Evolutionary conservation across 2,797 vertebrate genomes (phyloP).

Genomic region (Esox masquinongy): DNA sequence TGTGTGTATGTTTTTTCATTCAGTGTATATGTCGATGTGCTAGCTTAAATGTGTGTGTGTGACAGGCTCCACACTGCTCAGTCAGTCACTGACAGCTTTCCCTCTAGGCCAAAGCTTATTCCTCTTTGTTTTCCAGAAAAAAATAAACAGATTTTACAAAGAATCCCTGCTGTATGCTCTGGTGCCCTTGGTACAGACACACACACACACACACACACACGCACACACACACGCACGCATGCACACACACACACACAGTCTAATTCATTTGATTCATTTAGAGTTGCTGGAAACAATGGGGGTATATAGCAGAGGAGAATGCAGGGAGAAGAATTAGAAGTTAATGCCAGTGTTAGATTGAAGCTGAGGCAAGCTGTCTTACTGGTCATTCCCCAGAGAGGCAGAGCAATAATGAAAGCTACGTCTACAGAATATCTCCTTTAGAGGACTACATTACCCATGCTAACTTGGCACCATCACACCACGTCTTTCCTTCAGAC

Average conservation of each 20-base stretch:
- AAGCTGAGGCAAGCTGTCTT: not conserved
- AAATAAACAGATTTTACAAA: not conserved
- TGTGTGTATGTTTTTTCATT: not conserved
- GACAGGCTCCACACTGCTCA: not conserved
- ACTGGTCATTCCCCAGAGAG: not conserved
- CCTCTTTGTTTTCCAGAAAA: conserved; percentile 32
- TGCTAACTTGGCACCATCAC: not conserved
- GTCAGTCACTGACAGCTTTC: conserved; percentile 14
- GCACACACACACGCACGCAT: conserved; percentile 7
- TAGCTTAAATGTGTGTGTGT: not conserved
- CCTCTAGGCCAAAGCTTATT: conserved; percentile 34
- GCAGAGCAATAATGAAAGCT: not conserved
- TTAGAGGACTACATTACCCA: not conserved
- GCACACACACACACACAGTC: not conserved
- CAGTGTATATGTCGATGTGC: not conserved
- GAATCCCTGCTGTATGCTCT: not conserved
- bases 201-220: not conserved
- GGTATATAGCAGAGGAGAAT: not conserved
- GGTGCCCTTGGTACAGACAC: not conserved
- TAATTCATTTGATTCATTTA: not conserved
- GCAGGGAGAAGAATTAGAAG: not conserved
- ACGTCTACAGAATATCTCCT: not conserved
- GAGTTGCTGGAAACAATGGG: not conserved
- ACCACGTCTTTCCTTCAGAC: not conserved
- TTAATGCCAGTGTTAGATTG: not conserved